These are phyloP conservation scores for Lepus americanus DNA, from an alignment of 2,113 vertebrate genomes.

Conservation along the genomic window DNA sequence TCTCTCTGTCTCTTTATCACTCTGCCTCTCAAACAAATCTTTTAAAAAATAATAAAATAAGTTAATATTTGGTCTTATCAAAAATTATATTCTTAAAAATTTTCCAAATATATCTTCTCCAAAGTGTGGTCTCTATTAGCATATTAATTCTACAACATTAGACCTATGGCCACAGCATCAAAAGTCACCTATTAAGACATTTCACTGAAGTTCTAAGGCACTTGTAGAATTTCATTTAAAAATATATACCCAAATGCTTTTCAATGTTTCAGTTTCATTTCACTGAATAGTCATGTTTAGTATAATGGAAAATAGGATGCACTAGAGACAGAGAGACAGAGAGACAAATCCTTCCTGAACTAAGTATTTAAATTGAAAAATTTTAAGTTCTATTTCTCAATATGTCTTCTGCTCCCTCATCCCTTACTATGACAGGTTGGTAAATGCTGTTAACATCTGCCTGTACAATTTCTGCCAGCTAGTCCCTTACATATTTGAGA, in stretches of 20 bases:
- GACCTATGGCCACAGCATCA: background rate
- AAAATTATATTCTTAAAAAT: constrained; percentile 30
- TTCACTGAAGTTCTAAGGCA: background rate
- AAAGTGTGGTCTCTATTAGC: constrained; percentile 44
- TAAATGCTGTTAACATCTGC: constrained; percentile 2
- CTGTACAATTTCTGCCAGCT: background rate
- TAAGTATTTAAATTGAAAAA: constrained; percentile 10
- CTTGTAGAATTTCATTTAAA: constrained; percentile 55
- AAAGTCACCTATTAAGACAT: constrained; percentile 9
- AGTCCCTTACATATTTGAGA: background rate
- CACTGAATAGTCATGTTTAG: background rate
- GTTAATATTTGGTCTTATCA: constrained; percentile 35
- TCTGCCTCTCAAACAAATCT: too few relatives aligned
- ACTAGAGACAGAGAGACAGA: background rate
- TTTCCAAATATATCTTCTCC: background rate
- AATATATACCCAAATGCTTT: background rate
- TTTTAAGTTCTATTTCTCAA: constrained; percentile 26
- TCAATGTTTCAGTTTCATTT: constrained; percentile 6
- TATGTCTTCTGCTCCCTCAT: background rate
- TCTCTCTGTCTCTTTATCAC: too few relatives aligned
- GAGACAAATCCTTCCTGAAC: constrained; percentile 12
- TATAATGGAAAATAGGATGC: background rate
- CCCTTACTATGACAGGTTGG: background rate
- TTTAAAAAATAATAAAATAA: too few relatives aligned
- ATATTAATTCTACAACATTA: background rate